phyloP scores from a whole-genome alignment of 2,888 invertebrate genomes.

The Drosophila sordidapex region DNA sequence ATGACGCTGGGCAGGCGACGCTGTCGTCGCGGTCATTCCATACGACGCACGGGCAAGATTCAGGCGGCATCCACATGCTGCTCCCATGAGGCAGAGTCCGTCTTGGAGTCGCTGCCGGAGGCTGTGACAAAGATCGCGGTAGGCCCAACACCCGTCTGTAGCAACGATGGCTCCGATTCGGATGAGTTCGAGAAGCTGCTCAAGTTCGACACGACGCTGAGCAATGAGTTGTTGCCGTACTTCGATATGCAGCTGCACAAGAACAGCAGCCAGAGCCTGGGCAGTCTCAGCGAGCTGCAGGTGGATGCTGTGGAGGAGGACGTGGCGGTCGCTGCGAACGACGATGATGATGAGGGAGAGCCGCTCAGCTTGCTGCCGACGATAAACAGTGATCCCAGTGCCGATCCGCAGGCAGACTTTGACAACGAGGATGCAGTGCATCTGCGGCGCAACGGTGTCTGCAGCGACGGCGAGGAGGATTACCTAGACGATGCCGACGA shows the following conservation, averaged over 20 bases:
- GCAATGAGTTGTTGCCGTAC: slow-evolving; percentile 84
- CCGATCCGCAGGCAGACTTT: slow-evolving; percentile 77
- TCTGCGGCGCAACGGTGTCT: slow-evolving; percentile 74
- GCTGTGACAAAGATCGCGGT: background rate
- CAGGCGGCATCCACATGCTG: slow-evolving; percentile 64
- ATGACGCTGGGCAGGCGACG: slow-evolving; percentile 87
- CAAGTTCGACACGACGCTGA: slow-evolving; percentile 82
- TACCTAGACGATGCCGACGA: slow-evolving; percentile 81
- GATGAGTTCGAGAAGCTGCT: slow-evolving; percentile 84
- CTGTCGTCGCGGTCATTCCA: slow-evolving; percentile 84
- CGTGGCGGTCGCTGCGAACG: slow-evolving; percentile 30
- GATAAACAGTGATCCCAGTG: slow-evolving; percentile 81
- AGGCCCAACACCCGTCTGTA: slow-evolving; percentile 29
- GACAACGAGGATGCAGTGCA: slow-evolving; percentile 46
- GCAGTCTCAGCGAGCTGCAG: slow-evolving; percentile 81
- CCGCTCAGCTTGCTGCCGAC: slow-evolving; percentile 78
- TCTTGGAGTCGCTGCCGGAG: slow-evolving; percentile 10
- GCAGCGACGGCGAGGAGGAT: slow-evolving; percentile 82
- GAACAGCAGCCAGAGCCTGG: slow-evolving; percentile 77
- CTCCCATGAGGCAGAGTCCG: slow-evolving; percentile 48
- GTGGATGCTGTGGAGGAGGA: slow-evolving; percentile 52
- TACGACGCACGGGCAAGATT: slow-evolving; percentile 83
- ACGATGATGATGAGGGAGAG: slow-evolving; percentile 69
- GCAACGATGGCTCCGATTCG: slow-evolving; percentile 80
- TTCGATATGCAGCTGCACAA: slow-evolving; percentile 84